Evolutionary conservation across 2,888 invertebrate species (phyloP).

Genomic region (Drosophila neonasuta): DNA sequence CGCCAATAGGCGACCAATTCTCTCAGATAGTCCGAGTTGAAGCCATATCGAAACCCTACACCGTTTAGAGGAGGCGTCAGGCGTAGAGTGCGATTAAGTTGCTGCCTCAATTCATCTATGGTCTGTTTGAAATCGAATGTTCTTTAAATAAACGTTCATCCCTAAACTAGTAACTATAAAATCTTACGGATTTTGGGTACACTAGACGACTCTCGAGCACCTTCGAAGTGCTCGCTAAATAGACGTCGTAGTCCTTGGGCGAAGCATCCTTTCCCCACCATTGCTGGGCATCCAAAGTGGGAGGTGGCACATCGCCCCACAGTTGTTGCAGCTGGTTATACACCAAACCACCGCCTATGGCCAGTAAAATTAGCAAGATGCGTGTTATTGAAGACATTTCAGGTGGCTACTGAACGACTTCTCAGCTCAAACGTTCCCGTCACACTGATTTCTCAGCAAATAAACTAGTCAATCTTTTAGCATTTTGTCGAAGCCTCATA

Average conservation of each 20-base stretch:
- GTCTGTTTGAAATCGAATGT: constrained; percentile 79
- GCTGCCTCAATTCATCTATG: constrained; percentile 84
- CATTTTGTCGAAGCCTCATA: constrained; percentile 19
- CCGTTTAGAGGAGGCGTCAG: constrained; percentile 86
- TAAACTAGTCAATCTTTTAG: constrained; percentile 28
- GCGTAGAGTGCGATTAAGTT: constrained; percentile 83
- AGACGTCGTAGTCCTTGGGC: constrained; percentile 69
- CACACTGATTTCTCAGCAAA: constrained; percentile 23
- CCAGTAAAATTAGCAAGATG: constrained; percentile 66
- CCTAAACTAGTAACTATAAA: no score
- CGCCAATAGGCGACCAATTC: constrained; percentile 91
- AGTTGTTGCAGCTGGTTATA: constrained; percentile 62
- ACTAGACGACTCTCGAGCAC: constrained; percentile 63
- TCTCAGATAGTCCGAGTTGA: constrained; percentile 87
- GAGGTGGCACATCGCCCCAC: constrained; percentile 60
- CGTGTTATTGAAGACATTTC: constrained; percentile 61
- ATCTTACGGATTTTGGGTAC: constrained; percentile 63
- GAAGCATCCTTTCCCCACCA: constrained; percentile 79
- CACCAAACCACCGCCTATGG: constrained; percentile 65
- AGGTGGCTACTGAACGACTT: background rate
- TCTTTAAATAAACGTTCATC: background rate
- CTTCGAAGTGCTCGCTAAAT: constrained; percentile 68
- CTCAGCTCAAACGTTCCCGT: constrained; percentile 26
- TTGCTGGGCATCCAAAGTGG: constrained; percentile 66
- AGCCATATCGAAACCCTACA: constrained; percentile 89